These are phyloP conservation scores for Epiblema foenella DNA, from an alignment of 2,888 invertebrate genomes.

Conservation along the genomic window DNA sequence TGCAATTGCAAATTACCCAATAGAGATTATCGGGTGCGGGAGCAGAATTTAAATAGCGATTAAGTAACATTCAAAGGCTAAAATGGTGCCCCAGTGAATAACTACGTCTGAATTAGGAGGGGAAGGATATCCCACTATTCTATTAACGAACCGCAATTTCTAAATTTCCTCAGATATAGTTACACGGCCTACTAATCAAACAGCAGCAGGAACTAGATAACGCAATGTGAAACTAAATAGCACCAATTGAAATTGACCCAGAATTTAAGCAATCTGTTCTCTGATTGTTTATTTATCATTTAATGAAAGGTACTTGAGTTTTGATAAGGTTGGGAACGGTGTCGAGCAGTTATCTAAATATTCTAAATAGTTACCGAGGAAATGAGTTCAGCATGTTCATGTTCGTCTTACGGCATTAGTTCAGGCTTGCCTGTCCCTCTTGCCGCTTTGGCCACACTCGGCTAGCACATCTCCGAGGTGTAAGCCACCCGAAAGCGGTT, in stretches of 20 bases:
- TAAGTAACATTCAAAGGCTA: conserved; percentile 31
- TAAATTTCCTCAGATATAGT: conserved; percentile 37
- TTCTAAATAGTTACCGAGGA: not conserved
- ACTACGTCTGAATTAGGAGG: conserved; percentile 16
- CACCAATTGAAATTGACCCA: conserved; percentile 38
- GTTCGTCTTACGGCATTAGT: conserved; percentile 25
- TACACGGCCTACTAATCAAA: conserved; percentile 28
- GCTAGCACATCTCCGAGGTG: too few relatives aligned
- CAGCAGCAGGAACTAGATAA: conserved; percentile 41
- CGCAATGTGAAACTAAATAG: conserved; percentile 35
- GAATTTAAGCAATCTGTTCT: conserved; percentile 27
- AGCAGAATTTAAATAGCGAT: conserved; percentile 37
- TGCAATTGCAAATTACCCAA: conserved; percentile 39
- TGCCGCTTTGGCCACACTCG: too few relatives aligned
- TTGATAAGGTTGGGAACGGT: conserved; percentile 37
- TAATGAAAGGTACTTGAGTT: conserved; percentile 29
- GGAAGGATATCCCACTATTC: conserved; percentile 31
- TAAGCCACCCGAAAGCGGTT: too few relatives aligned
- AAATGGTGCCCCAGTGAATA: conserved; percentile 24
- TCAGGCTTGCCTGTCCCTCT: not conserved
- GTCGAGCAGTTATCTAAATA: conserved; percentile 10
- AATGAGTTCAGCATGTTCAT: not conserved
- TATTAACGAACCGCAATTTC: conserved; percentile 24
- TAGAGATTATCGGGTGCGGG: conserved; percentile 33
- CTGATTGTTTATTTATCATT: conserved; percentile 36